Evolutionary conservation across 2,888 invertebrate species (phyloP).

Genomic region (Girardia tigrina): DNA sequence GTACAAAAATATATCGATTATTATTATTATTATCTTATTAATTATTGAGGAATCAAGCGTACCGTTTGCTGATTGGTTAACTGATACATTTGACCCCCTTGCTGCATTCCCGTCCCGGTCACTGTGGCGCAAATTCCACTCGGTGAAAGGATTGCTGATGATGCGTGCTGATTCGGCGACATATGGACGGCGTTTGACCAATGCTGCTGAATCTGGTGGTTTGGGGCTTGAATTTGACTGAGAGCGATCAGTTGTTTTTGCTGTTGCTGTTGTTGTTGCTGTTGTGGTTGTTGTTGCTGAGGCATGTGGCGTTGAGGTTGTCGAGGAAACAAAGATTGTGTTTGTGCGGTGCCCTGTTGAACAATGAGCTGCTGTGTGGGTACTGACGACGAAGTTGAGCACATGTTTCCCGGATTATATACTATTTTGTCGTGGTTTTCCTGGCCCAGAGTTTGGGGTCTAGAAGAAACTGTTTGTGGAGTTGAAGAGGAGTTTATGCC

Average conservation of each 20-base stretch:
- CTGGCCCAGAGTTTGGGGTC: background rate
- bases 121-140: background rate
- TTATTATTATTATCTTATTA: background rate
- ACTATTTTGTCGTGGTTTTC: background rate
- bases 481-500: background rate
- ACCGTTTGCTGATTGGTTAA: background rate
- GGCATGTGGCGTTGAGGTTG: background rate
- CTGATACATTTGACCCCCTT: background rate
- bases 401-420: background rate
- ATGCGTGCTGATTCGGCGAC: background rate
- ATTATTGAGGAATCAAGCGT: background rate
- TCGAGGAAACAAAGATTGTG: background rate
- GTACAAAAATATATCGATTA: background rate
- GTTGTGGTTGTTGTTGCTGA: background rate
- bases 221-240: background rate
- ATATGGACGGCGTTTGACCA: background rate
- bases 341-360: background rate
- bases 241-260: background rate
- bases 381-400: background rate
- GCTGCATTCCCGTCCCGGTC: background rate
- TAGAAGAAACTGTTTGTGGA: background rate
- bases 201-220: constrained; percentile 12
- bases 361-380: background rate
- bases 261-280: constrained; percentile 28
- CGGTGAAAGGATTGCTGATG: background rate